Evolutionary conservation across 2,113 vertebrate species (phyloP).

Genomic region (Entomyzon cyanotis): DNA sequence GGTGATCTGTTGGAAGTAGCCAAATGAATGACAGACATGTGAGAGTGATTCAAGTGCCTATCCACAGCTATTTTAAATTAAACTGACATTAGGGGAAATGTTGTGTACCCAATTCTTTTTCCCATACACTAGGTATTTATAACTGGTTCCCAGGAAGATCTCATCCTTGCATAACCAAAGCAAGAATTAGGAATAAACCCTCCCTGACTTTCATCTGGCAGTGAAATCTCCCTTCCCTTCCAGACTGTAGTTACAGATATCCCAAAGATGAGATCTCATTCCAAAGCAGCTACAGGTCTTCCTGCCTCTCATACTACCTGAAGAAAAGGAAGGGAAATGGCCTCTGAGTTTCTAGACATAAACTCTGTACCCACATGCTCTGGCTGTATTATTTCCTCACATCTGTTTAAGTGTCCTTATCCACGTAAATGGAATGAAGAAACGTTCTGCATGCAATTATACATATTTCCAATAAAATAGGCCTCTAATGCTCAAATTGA

Average conservation of each 20-base stretch:
- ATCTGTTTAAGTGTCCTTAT: background rate
- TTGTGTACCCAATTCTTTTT: background rate
- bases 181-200: background rate
- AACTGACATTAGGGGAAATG: background rate
- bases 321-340: background rate
- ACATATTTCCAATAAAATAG: background rate
- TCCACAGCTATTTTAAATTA: conserved; percentile 29
- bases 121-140: conserved; percentile 8
- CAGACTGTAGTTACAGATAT: background rate
- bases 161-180: background rate
- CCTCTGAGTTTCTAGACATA: background rate
- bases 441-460: background rate
- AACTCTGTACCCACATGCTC: background rate
- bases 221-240: background rate
- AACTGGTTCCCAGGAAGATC: conserved; percentile 18
- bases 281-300: background rate
- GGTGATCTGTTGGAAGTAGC: background rate
- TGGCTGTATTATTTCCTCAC: background rate
- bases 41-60: background rate
- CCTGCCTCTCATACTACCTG: background rate
- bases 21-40: background rate
- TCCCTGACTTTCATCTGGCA: background rate
- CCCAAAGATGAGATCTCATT: background rate
- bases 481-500: background rate
- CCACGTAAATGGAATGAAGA: background rate